These are phyloP conservation scores for Ctena decussata DNA, from an alignment of 2,888 invertebrate genomes.

Conservation along the genomic window DNA sequence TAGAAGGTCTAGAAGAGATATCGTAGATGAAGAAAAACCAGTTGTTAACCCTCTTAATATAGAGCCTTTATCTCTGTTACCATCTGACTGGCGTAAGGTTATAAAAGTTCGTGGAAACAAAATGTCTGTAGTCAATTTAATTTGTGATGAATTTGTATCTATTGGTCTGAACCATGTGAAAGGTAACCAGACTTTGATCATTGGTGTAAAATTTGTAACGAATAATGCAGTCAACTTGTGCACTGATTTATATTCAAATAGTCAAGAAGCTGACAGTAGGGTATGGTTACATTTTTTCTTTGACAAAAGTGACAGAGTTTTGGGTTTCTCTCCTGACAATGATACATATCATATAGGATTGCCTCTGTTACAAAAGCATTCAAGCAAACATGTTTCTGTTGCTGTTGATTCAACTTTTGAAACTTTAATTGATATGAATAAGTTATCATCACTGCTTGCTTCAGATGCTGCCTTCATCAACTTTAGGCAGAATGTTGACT, in stretches of 20 bases:
- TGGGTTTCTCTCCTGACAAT: conserved; percentile 15
- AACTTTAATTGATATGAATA: neutral
- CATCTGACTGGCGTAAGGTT: neutral
- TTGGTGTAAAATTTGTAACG: neutral
- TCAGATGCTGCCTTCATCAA: neutral
- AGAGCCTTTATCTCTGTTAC: neutral
- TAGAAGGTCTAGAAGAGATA: conserved; percentile 4
- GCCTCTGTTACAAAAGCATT: neutral
- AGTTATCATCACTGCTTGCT: neutral
- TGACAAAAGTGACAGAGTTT: neutral
- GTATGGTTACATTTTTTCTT: conserved; percentile 13
- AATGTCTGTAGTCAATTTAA: neutral
- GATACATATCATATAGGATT: conserved; percentile 21
- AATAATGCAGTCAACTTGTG: too few relatives aligned
- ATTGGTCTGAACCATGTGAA: neutral
- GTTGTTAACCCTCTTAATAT: neutral
- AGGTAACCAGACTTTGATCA: neutral
- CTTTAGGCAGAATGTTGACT: neutral
- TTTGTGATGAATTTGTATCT: neutral
- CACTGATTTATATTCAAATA: neutral
- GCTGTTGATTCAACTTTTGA: neutral
- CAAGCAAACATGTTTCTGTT: neutral
- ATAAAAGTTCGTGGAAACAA: neutral
- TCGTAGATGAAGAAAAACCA: neutral
- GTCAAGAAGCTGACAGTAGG: neutral